phyloP scores from a whole-genome alignment of 1,140 invertebrate genomes.

The Euglossa dilemma region DNA sequence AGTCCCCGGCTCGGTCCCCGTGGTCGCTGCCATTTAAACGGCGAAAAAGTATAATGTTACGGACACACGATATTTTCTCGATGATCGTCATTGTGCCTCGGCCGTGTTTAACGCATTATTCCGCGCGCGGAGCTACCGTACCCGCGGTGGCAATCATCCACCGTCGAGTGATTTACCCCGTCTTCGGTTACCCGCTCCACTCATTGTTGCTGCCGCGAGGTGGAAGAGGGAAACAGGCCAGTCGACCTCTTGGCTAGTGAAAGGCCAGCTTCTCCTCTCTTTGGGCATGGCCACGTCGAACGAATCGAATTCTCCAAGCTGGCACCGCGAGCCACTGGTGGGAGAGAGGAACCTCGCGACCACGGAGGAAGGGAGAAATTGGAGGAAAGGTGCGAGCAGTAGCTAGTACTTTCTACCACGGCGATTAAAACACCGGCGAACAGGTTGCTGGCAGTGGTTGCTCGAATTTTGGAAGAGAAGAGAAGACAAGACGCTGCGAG shows the following conservation, averaged over 20 bases:
- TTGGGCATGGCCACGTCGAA: background rate
- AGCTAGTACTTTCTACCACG: too few relatives aligned
- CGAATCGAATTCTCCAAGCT: background rate
- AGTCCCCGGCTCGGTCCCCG: background rate
- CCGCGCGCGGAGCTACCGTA: slow-evolving; percentile 66
- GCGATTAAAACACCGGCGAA: too few relatives aligned
- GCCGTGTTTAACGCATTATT: slow-evolving; percentile 66
- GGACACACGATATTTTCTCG: slow-evolving; percentile 81
- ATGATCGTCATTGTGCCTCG: slow-evolving; percentile 79
- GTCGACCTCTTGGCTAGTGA: slow-evolving; percentile 4
- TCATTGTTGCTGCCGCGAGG: slow-evolving; percentile 1
- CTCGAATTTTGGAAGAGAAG: too few relatives aligned
- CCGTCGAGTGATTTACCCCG: slow-evolving; percentile 74
- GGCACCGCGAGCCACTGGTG: too few relatives aligned
- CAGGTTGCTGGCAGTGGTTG: too few relatives aligned
- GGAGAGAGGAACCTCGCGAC: too few relatives aligned
- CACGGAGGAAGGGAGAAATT: too few relatives aligned
- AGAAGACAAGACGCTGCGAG: too few relatives aligned
- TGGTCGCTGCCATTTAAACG: slow-evolving; percentile 75
- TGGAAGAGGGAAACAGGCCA: background rate
- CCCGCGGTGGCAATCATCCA: slow-evolving; percentile 56
- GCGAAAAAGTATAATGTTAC: slow-evolving; percentile 80
- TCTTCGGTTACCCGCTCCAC: slow-evolving; percentile 73
- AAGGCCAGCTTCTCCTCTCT: background rate
- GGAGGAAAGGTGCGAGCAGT: background rate